Conservation (phyloP, 2,113 vertebrate species). For the Damaliscus lunatus region DNA sequence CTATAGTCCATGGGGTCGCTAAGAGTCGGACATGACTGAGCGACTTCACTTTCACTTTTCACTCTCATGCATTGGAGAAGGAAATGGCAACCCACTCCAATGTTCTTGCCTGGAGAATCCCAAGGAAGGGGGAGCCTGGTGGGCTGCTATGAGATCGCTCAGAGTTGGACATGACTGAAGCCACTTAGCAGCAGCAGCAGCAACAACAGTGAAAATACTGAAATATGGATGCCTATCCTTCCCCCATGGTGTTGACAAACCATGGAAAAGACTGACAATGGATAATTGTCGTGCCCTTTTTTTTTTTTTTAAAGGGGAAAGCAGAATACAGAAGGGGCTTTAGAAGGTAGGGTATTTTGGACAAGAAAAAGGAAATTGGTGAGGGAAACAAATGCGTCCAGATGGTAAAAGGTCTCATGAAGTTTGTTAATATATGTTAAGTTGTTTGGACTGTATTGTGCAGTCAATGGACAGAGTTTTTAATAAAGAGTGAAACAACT, state of each 20-base stretch:
- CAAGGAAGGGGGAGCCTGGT: accelerated
- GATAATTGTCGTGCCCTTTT: neutral
- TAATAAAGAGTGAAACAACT: neutral
- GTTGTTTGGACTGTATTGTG: neutral
- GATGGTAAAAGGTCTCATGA: neutral
- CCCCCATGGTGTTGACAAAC: neutral
- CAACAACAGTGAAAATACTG: neutral
- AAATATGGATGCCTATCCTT: neutral
- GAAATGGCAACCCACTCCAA: too few relatives aligned
- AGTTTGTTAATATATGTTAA: neutral
- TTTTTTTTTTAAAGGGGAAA: neutral
- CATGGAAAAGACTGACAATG: neutral
- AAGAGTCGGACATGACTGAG: too few relatives aligned
- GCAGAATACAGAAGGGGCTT: neutral
- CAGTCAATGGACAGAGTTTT: neutral
- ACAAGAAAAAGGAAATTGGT: neutral
- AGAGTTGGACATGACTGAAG: too few relatives aligned
- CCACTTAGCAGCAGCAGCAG: too few relatives aligned
- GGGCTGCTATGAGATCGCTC: accelerated
- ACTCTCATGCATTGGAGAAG: too few relatives aligned
- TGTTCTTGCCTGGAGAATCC: too few relatives aligned
- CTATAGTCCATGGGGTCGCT: too few relatives aligned
- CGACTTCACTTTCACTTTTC: too few relatives aligned
- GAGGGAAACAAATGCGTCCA: neutral
- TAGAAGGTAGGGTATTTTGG: neutral